Base-by-base conservation (phyloP, 2,797 vertebrate species). In the Tarsius wallacei region DNA sequence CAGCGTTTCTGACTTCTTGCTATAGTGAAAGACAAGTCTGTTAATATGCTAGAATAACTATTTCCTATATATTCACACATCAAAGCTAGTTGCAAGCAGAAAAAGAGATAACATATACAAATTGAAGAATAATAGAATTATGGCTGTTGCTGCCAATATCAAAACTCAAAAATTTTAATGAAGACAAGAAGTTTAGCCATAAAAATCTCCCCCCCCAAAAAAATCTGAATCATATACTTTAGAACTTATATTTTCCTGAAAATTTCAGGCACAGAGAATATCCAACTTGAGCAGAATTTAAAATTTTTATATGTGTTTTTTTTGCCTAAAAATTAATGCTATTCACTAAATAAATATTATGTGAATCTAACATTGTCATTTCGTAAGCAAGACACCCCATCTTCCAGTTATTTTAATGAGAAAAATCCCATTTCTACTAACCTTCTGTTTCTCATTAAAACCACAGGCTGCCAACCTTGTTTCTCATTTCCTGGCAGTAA, bases 401-500 rank as follows among this genome's bases (percentile, higher is more conserved):
- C 4, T 12, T 26, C 74, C 64, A 88, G 59, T 66, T 59, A 49
- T 88, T 87, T 92, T 78, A 84, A 59, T 59, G 49, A 92, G 73
- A 28, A 92, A 84, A 89, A 89, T 77, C 14, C 26, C 31, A 78
- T 66, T 84, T 64, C 31, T 66, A 24, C 21, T 87, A 26, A 77
- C 14, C 22, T 87, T 87, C 42, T 94, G 19, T 71, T 88, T 84
- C 64, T 78, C 77, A 51, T 24, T 76, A 57, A 91, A 94, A 82
- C 13, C 24, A 77, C 1, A 68, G 70, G 2, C 47, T 77, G 5
- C 14, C 28, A 92, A 76, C 26, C 42, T 28, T n/a, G 24, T n/a
- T 42, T 68, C 42, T 19, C 53, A 83, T 71, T 91, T 92, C 24
- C 51, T 92, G 36, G 47, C 21, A 53, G 36, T 51, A 21, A 85